phyloP scores from a whole-genome alignment of 1,140 invertebrate genomes.

The Meteorus sp. region DNA sequence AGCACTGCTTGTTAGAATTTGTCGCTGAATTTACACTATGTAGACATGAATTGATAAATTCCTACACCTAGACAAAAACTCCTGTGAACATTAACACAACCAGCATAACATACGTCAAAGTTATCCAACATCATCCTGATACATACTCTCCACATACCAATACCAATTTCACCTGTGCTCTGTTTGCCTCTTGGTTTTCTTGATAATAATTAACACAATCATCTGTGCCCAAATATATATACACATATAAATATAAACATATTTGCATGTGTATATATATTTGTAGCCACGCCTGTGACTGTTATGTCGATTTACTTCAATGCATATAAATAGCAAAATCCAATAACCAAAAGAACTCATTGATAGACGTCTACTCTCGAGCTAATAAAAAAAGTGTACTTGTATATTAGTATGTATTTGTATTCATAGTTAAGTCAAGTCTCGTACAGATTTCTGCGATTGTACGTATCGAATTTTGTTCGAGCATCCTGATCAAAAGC shows the following conservation, averaged over 20 bases:
- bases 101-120: neutral
- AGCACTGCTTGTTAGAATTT: no score
- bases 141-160: neutral
- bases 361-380: constrained; percentile 44
- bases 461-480: constrained; percentile 30
- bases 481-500: constrained; percentile 43
- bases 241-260: constrained; percentile 21
- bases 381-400: constrained; percentile 1
- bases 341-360: constrained; percentile 32
- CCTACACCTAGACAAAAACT: no score
- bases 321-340: constrained; percentile 22
- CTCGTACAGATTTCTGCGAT: constrained; percentile 38
- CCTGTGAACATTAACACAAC: neutral
- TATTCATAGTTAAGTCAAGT: constrained; percentile 20
- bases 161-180: constrained; percentile 23
- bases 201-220: constrained; percentile 19
- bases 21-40: no score
- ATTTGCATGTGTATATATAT: constrained; percentile 2
- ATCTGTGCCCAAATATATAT: constrained; percentile 3
- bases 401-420: neutral
- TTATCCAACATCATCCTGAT: neutral
- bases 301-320: no score
- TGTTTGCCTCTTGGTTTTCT: constrained; percentile 43
- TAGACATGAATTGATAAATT: no score
- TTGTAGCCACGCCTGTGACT: constrained; percentile 5